Evolutionary conservation across 2,888 invertebrate genomes (phyloP), one percentile per base, ranked within the genome.

Genomic region (Lepidocyrtoides sp.): DNA sequence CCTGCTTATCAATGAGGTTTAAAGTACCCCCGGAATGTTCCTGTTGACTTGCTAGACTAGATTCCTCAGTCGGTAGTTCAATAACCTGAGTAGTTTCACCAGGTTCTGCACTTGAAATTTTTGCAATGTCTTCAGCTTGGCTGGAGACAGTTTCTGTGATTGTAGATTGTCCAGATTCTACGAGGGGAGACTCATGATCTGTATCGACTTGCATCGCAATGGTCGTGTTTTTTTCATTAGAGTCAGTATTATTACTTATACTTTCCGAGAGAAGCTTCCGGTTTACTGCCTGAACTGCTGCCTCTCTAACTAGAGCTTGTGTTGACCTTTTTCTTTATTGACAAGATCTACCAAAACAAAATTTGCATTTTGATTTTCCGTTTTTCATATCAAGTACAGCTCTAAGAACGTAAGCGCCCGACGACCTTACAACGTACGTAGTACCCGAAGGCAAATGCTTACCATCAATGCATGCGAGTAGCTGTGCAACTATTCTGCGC

Each of bases 401-500:
- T n/a, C n/a, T n/a, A n/a, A n/a, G n/a, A n/a, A n/a, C n/a, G n/a
- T n/a, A n/a, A 36, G 36, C 36, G 36, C n/a, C n/a, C n/a, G n/a
- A n/a, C n/a, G n/a, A n/a, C n/a, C n/a, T n/a, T n/a, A 10, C 12
- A 66, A 17, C 63, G n/a, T n/a, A 36, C 14, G 17, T 17, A 54
- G 51, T 54, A 2, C 2, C 2, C 4, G n/a, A n/a, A 12, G n/a
- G 3, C 20, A n/a, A n/a, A n/a, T 32, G 77, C 95, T 94, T 95
- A 97, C 97, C 97, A 96, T 99, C 99, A 94, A 99, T 96, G 94
- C 98, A 98, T 14, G 97, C 97, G 48, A 99, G 96, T 86, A 99
- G 95, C 95, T 99, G 99, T 0, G 99, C 97, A 7, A 99, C 99
- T 95, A 99, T 98, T 92, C 99, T 96, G 92, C 98, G 96, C 95